phyloP scores from a whole-genome alignment of 2,797 vertebrate genomes.

The Hydrolagus colliei region DNA sequence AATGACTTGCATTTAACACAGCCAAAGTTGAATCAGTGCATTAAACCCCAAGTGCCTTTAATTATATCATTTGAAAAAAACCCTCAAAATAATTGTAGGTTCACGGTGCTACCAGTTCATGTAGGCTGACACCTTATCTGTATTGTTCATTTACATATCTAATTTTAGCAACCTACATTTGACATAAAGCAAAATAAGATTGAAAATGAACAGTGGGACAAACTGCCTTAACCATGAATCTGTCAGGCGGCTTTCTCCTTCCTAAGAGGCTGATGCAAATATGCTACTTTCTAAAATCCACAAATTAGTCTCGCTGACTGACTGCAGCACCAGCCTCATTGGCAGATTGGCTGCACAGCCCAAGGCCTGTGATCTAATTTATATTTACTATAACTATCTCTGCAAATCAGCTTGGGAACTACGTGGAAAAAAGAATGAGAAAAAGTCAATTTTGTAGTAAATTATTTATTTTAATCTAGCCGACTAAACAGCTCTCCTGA shows the following conservation, averaged over 20 bases:
- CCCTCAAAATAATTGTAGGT: too few species aligned
- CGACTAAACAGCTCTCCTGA: constrained; percentile 1
- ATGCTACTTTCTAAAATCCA: background rate
- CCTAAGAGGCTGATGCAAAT: background rate
- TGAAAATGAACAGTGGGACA: too few species aligned
- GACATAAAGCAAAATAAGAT: too few species aligned
- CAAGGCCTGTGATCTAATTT: background rate
- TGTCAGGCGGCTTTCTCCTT: background rate
- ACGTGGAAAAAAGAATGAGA: background rate
- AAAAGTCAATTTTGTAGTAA: background rate
- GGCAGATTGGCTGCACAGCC: background rate
- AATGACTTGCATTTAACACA: too few species aligned
- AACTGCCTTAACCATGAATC: background rate
- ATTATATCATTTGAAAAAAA: too few species aligned
- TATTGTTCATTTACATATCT: too few species aligned
- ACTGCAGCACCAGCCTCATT: background rate
- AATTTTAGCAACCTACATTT: too few species aligned
- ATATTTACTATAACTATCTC: background rate
- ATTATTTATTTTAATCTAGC: constrained; percentile 19
- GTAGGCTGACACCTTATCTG: too few species aligned
- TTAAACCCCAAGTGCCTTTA: too few species aligned
- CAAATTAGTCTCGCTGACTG: background rate
- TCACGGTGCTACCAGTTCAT: too few species aligned
- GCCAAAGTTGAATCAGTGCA: too few species aligned
- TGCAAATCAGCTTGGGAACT: constrained; percentile 14